These are phyloP conservation scores for Ectemnius lituratus DNA, from an alignment of 2,888 invertebrate genomes.

Conservation along the genomic window DNA sequence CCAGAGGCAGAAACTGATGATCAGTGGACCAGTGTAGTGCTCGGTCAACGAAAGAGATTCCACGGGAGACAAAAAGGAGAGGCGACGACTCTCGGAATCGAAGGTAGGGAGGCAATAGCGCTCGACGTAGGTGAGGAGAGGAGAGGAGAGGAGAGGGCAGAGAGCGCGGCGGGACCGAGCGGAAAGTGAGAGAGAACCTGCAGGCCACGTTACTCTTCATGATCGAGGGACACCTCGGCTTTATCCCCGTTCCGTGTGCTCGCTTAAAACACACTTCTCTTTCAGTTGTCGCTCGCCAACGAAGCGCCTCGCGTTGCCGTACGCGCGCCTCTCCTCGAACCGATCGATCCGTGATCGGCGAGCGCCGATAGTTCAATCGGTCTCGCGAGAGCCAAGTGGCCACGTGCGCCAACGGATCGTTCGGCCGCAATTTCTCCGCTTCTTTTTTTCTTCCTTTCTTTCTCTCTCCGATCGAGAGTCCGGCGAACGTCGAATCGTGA, in stretches of 20 bases:
- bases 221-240: slow-evolving; percentile 61
- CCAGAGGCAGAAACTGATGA: no score
- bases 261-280: slow-evolving; percentile 61
- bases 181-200: slow-evolving; percentile 53
- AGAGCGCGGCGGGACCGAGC: neutral
- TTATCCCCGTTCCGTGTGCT: slow-evolving; percentile 65
- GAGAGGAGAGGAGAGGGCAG: slow-evolving; percentile 18
- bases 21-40: slow-evolving; percentile 2
- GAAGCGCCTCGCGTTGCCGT: slow-evolving; percentile 61
- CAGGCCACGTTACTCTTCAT: slow-evolving; percentile 49
- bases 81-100: slow-evolving; percentile 46
- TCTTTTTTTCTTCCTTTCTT: neutral
- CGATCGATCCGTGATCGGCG: slow-evolving; percentile 6
- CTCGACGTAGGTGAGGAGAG: slow-evolving; percentile 23
- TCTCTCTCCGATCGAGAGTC: neutral
- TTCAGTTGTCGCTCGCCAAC: slow-evolving; percentile 74
- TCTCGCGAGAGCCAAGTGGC: slow-evolving; percentile 11
- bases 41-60: slow-evolving; percentile 18
- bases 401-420: slow-evolving; percentile 34
- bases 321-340: slow-evolving; percentile 21
- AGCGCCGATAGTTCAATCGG: slow-evolving; percentile 23
- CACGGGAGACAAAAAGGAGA: slow-evolving; percentile 31
- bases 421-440: neutral
- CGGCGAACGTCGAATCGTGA: neutral
- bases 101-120: slow-evolving; percentile 27